Conservation (phyloP, 2,888 invertebrate species). For the Pachymerium ferrugineum region DNA sequence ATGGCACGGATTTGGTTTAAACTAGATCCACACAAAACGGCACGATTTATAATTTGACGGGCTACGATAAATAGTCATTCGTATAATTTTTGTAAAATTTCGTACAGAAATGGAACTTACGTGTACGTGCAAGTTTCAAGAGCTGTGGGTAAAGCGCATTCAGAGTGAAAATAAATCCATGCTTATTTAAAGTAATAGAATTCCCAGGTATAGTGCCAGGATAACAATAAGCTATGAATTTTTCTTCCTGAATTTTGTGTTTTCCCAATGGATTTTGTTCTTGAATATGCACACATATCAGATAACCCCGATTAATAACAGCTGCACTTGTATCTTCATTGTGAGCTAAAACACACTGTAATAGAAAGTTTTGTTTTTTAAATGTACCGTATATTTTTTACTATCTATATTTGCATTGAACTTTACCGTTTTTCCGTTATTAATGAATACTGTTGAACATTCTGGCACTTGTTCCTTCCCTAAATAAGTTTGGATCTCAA, state of each 20-base stretch:
- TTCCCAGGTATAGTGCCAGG: slow-evolving; percentile 83
- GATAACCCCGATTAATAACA: slow-evolving; percentile 31
- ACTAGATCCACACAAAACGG: slow-evolving; percentile 64
- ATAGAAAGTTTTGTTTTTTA: background rate
- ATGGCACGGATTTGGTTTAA: slow-evolving; percentile 64
- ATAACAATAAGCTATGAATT: slow-evolving; percentile 76
- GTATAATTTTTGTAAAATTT: background rate
- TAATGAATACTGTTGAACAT: slow-evolving; percentile 72
- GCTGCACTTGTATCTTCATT: slow-evolving; percentile 36
- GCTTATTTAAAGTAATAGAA: slow-evolving; percentile 79
- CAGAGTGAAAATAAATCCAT: slow-evolving; percentile 74
- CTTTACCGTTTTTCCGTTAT: slow-evolving; percentile 51
- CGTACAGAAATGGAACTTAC: slow-evolving; percentile 54
- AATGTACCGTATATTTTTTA: background rate
- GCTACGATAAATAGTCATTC: slow-evolving; percentile 53
- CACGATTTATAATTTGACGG: slow-evolving; percentile 72
- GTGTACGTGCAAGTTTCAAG: slow-evolving; percentile 61
- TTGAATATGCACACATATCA: slow-evolving; percentile 56
- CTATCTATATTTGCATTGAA: background rate
- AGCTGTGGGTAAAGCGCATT: slow-evolving; percentile 70
- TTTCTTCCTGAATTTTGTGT: slow-evolving; percentile 63
- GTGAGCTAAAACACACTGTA: slow-evolving; percentile 33
- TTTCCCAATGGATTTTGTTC: slow-evolving; percentile 62
- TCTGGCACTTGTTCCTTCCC: slow-evolving; percentile 54
- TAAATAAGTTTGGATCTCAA: slow-evolving; percentile 61